Percentiles rank a stretch among this genome's conserved stretches.
These are phyloP conservation scores for Cybosia mesomella DNA, from an alignment of 2,888 invertebrate genomes.

Conservation along the genomic window DNA sequence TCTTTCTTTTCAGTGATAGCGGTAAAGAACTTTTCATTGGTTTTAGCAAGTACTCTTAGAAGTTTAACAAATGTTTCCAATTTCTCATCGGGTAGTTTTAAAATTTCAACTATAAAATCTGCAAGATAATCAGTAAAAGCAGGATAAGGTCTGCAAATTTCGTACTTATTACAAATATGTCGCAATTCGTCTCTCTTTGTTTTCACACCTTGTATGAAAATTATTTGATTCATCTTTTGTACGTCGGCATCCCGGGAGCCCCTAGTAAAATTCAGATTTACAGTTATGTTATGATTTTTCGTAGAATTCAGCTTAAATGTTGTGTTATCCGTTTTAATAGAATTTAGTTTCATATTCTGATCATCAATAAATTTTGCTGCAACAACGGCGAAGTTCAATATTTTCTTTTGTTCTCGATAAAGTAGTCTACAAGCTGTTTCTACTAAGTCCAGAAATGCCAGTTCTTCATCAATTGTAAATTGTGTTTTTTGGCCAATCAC, in stretches of 20 bases:
- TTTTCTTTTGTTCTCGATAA: slow-evolving; percentile 32
- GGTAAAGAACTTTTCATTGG: slow-evolving; percentile 38
- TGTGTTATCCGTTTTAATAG: no score
- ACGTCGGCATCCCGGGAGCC: neutral
- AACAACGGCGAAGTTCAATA: slow-evolving; percentile 41
- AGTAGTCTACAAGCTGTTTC: slow-evolving; percentile 48
- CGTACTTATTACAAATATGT: slow-evolving; percentile 49
- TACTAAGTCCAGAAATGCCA: slow-evolving; percentile 50
- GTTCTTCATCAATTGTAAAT: slow-evolving; percentile 42
- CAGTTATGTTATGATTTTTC: neutral
- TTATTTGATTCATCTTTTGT: slow-evolving; percentile 23
- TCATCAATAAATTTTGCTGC: neutral
- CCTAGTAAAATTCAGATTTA: neutral
- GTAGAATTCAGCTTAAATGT: neutral
- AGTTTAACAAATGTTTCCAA: slow-evolving; percentile 37
- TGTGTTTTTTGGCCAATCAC: neutral
- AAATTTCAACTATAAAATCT: slow-evolving; percentile 52
- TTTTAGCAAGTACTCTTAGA: slow-evolving; percentile 29
- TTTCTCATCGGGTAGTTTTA: slow-evolving; percentile 51
- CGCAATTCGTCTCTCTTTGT: slow-evolving; percentile 53
- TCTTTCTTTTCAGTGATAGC: slow-evolving; percentile 48
- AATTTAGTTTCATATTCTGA: neutral
- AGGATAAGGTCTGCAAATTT: slow-evolving; percentile 59
- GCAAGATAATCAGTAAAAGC: slow-evolving; percentile 57
- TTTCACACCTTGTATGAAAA: slow-evolving; percentile 35